A percentile compares a stretch with the other conserved stretches of the same genome.
Evolutionary conservation across 1,140 invertebrate species (phyloP).

Genomic region (Berghia stephanieae): DNA sequence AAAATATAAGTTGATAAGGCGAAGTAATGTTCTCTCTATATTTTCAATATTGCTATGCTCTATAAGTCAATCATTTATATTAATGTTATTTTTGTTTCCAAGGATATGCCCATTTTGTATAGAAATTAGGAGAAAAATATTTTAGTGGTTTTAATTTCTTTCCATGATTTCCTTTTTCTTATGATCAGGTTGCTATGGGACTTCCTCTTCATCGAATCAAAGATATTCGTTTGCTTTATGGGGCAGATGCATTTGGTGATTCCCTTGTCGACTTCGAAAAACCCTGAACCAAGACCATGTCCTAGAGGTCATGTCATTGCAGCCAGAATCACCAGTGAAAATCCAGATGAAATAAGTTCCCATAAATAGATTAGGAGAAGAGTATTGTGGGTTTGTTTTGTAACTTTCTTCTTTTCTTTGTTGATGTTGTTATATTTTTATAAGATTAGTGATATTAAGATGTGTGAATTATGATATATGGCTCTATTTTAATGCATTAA

Average conservation of each 20-base stretch:
- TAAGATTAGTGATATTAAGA: too few species aligned
- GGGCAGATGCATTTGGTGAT: slow-evolving; percentile 89
- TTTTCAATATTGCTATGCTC: too few species aligned
- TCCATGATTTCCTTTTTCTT: neutral
- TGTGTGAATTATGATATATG: too few species aligned
- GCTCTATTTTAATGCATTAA: too few species aligned
- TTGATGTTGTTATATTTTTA: too few species aligned
- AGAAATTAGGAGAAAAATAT: neutral
- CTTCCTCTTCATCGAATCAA: slow-evolving; percentile 95
- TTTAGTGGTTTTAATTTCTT: neutral
- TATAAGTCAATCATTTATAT: too few species aligned
- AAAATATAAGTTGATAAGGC: too few species aligned
- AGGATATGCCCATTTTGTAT: too few species aligned
- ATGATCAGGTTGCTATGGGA: slow-evolving; percentile 93
- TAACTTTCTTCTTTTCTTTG: too few species aligned
- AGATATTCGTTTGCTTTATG: slow-evolving; percentile 93
- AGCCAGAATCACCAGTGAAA: slow-evolving; percentile 98
- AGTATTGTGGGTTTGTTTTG: too few species aligned
- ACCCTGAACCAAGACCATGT: slow-evolving; percentile 81
- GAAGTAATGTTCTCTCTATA: too few species aligned
- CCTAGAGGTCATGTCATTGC: slow-evolving; percentile 99
- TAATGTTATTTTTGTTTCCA: too few species aligned
- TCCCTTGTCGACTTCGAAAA: slow-evolving; percentile 89
- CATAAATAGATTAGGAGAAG: neutral
- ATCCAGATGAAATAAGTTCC: slow-evolving; percentile 88